These are phyloP conservation scores for Miltochrista miniata DNA, from an alignment of 2,888 invertebrate species.

Conservation along the genomic window DNA sequence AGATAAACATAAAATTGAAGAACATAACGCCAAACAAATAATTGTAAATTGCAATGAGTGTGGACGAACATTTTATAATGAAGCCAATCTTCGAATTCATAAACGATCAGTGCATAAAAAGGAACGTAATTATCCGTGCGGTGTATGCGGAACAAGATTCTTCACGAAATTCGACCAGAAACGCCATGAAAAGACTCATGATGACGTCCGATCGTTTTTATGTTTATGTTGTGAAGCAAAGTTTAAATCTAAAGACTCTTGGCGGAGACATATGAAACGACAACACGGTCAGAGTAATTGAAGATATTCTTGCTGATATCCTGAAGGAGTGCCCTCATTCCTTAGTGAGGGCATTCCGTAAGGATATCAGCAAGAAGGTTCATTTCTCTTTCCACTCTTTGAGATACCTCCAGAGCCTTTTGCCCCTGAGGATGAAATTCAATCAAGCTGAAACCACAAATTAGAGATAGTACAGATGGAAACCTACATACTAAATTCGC, in stretches of 20 bases:
- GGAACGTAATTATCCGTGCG: slow-evolving; percentile 48
- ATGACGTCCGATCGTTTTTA: slow-evolving; percentile 40
- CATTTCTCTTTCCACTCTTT: too few relatives aligned
- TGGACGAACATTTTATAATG: slow-evolving; percentile 41
- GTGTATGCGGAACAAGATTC: slow-evolving; percentile 46
- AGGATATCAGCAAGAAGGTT: too few relatives aligned
- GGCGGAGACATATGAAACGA: slow-evolving; percentile 47
- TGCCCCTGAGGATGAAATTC: too few relatives aligned
- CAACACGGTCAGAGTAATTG: slow-evolving; percentile 39
- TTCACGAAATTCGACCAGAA: slow-evolving; percentile 49
- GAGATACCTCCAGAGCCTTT: too few relatives aligned
- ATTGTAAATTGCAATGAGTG: slow-evolving; percentile 44
- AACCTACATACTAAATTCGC: too few relatives aligned
- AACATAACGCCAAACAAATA: slow-evolving; percentile 43
- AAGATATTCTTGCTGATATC: background rate
- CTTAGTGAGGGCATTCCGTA: too few relatives aligned
- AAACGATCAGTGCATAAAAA: slow-evolving; percentile 46
- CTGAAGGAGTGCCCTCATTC: too few relatives aligned
- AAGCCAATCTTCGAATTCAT: slow-evolving; percentile 46
- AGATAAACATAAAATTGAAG: slow-evolving; percentile 41
- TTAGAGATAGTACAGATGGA: too few relatives aligned
- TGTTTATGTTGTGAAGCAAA: slow-evolving; percentile 49
- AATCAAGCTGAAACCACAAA: too few relatives aligned
- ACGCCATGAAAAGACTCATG: slow-evolving; percentile 54
- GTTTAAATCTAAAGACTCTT: slow-evolving; percentile 55